These are phyloP conservation scores for Hipposideros larvatus DNA, from an alignment of 2,797 vertebrate genomes.

Conservation along the genomic window DNA sequence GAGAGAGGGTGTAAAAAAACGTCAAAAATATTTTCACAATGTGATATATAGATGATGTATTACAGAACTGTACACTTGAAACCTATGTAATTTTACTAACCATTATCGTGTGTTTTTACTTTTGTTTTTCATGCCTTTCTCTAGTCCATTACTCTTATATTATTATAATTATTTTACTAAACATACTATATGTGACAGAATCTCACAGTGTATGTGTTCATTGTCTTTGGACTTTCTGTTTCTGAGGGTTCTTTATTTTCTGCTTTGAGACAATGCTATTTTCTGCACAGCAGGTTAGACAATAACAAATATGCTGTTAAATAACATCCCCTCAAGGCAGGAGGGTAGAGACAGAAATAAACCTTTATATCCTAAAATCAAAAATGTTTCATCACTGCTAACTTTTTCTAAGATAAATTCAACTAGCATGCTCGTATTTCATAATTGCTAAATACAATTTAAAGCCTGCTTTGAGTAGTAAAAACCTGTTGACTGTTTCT, in stretches of 20 bases:
- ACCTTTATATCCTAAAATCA: conserved; percentile 74
- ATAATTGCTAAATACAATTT: conserved; percentile 67
- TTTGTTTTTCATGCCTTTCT: conserved; percentile 61
- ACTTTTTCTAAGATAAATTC: conserved; percentile 77
- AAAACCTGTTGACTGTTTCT: neutral
- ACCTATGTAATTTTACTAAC: too few species aligned
- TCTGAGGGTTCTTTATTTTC: conserved; percentile 85
- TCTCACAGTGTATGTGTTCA: conserved; percentile 77
- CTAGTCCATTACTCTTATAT: conserved; percentile 73
- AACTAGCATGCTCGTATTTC: conserved; percentile 66
- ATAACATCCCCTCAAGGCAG: neutral
- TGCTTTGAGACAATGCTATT: conserved; percentile 82
- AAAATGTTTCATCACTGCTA: conserved; percentile 76
- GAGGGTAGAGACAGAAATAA: neutral
- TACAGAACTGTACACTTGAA: too few species aligned
- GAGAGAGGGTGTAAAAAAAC: conserved; percentile 64
- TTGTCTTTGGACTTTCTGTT: conserved; percentile 84
- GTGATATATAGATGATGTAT: too few species aligned
- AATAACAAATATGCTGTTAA: conserved; percentile 1
- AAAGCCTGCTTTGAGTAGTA: neutral
- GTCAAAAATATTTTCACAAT: neutral
- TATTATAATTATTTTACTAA: conserved; percentile 72
- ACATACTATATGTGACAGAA: conserved; percentile 80
- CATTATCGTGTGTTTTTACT: conserved; percentile 35
- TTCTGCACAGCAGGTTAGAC: conserved; percentile 78